Evolutionary conservation across 2,888 invertebrate species (phyloP), one percentile per base, ranked within the genome.

Genomic region (Odontothrips loti): DNA sequence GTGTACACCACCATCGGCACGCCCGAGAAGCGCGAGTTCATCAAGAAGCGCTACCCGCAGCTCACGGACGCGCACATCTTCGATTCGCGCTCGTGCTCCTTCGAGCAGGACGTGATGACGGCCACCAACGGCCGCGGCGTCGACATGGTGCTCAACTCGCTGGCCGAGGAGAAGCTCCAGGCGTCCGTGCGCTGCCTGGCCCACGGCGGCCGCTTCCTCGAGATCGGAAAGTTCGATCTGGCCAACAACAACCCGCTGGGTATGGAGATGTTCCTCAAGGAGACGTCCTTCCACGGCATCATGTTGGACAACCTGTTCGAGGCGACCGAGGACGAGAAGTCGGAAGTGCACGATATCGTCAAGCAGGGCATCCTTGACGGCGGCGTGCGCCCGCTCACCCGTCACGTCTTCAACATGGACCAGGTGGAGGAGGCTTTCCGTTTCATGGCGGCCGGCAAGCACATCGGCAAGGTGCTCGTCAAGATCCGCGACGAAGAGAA

Each of bases 101-200:
- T 99, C 87, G 97, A 98, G 87, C 91, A 92, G 83, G 92, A 97
- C 91, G 91, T 99, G 81, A 90, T 93, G 84, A 89, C 89, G 79
- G 91, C 92, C 85, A 98, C 98, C 0, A 90, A 93, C 11, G 97
- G 98, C 17, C 90, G 90, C 84, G 97, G 98, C 63, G 98, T 99
- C 0, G 95, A 99, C 86, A 88, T 97, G 81, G 94, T 98, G 20
- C 88, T 96, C 11, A 99, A 99, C 87, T 97, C 97, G 0, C 88
- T 99, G 79, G 92, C 97, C 0, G 97, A 96, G 85, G 97, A 98
- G 79, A 98, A 98, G 87, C 89, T 98, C 0, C 90, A 91, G 85
- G 94, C 92, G 0, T 92, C 92, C 0, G 86, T 92, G 0, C 88
- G 92, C 4, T 93, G 93, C 84, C 86, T 93, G 15, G 91, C 89